These are phyloP conservation scores for Brenthis ino DNA, from an alignment of 2,888 invertebrate genomes.

Conservation along the genomic window DNA sequence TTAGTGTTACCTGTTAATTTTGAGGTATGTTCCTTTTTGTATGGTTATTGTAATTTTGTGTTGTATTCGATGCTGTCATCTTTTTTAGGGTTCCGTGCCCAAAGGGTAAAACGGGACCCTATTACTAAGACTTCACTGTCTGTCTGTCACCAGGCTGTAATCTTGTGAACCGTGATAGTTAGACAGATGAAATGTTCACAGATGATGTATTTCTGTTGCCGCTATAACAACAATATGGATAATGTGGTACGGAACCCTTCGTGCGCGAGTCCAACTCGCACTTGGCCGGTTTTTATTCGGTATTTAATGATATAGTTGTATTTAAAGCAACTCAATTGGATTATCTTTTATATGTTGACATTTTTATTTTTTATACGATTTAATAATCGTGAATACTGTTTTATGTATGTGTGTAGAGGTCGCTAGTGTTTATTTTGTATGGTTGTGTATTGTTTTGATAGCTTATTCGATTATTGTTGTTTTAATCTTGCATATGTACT, in stretches of 20 bases:
- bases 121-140: too few species aligned
- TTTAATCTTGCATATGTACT: slow-evolving; percentile 3
- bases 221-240: too few species aligned
- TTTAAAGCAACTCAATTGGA: slow-evolving; percentile 7
- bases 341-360: slow-evolving; percentile 11
- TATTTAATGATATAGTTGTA: not conserved
- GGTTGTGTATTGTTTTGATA: slow-evolving; percentile 13
- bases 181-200: too few species aligned
- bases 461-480: slow-evolving; percentile 11
- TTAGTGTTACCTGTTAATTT: slow-evolving; percentile 68
- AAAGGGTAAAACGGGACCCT: too few species aligned
- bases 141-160: too few species aligned
- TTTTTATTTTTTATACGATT: not conserved
- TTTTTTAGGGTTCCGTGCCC: not conserved
- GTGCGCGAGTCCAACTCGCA: too few species aligned
- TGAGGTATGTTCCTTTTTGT: slow-evolving; percentile 50
- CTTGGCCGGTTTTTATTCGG: too few species aligned
- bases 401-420: slow-evolving; percentile 2
- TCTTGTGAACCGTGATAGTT: too few species aligned
- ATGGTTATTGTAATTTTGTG: slow-evolving; percentile 27
- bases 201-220: too few species aligned
- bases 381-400: slow-evolving; percentile 4
- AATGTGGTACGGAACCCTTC: too few species aligned
- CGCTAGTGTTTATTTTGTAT: slow-evolving; percentile 17
- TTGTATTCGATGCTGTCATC: slow-evolving; percentile 10